Conservation (phyloP, 2,113 vertebrate species). For the Ictalurus punctatus region DNA sequence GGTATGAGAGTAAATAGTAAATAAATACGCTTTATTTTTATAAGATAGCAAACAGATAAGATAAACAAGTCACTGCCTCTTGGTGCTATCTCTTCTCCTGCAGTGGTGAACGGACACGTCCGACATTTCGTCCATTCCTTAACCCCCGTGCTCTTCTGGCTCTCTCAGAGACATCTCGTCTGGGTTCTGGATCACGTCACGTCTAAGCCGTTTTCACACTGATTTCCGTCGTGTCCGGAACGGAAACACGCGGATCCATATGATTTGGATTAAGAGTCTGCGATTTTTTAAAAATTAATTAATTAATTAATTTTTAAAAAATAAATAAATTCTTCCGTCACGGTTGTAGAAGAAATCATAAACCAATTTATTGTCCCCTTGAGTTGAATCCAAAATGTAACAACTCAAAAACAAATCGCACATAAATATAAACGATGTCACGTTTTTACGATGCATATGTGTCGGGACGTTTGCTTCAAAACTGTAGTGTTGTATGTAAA, state of each 20-base stretch:
- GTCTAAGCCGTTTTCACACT: background rate
- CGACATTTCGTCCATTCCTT: background rate
- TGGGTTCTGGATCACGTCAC: background rate
- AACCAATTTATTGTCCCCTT: background rate
- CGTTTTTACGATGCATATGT: no score
- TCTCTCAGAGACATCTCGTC: background rate
- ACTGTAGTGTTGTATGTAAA: background rate
- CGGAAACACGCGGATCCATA: constrained; percentile 53
- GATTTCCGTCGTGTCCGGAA: constrained; percentile 28
- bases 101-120: background rate
- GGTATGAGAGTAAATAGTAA: background rate
- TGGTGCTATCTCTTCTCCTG: background rate
- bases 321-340: no score
- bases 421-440: background rate
- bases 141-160: background rate
- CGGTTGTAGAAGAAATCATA: no score
- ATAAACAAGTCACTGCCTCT: background rate
- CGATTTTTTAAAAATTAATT: no score
- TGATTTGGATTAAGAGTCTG: constrained; percentile 1
- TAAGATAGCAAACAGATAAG: background rate
- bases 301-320: no score
- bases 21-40: background rate
- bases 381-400: background rate
- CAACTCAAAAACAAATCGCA: background rate
- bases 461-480: background rate